phyloP scores from a whole-genome alignment of 92 coral and sea anemone species.

The Pocillopora meandrina region DNA sequence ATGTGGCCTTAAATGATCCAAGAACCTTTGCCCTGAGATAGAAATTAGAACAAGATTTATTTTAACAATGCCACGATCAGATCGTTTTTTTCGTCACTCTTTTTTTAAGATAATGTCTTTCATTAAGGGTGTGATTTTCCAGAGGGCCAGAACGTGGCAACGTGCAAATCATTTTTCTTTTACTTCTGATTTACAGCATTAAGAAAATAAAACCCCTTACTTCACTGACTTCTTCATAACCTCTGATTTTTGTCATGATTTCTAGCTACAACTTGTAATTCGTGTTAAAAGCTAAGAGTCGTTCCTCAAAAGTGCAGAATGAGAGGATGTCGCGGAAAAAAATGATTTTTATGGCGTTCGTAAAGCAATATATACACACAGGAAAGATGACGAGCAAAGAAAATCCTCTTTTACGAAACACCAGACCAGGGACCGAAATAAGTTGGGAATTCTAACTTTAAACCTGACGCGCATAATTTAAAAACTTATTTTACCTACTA shows the following conservation, averaged over 20 bases:
- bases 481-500: not conserved
- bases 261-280: not conserved
- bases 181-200: not conserved
- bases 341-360: not conserved
- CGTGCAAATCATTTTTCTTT: not conserved
- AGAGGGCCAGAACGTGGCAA: not conserved
- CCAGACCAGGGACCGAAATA: not conserved
- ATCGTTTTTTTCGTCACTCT: not conserved
- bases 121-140: conserved; percentile 10
- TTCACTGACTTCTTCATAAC: not conserved
- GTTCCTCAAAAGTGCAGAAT: not conserved
- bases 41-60: not conserved
- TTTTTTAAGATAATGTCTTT: not conserved
- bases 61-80: not conserved
- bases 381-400: not conserved
- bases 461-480: conserved; percentile 1
- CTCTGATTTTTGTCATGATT: not conserved
- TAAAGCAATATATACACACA: not conserved
- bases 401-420: not conserved
- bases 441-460: not conserved
- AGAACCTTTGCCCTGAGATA: conserved; percentile 74
- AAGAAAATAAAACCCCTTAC: not conserved
- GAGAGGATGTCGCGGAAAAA: not conserved
- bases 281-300: not conserved
- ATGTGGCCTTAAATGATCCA: conserved; percentile 80